Evolutionary conservation across 2,113 vertebrate genomes (phyloP).

Genomic region (Axis porcinus): DNA sequence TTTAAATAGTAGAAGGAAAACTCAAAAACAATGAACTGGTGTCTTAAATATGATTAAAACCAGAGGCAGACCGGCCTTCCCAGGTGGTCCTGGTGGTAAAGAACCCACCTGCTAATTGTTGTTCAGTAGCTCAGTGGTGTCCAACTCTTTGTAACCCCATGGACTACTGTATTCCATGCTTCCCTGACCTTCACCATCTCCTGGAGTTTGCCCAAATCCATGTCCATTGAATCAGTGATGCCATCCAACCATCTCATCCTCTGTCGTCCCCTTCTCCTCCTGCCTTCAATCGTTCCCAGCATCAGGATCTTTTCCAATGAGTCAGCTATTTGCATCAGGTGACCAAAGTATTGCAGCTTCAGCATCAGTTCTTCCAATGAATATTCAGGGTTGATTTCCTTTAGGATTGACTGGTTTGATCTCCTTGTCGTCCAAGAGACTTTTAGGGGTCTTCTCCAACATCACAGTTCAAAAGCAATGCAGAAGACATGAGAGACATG

Average conservation of each 20-base stretch:
- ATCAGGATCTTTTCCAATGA: background rate
- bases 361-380: background rate
- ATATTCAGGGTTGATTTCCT: background rate
- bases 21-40: background rate
- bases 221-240: background rate
- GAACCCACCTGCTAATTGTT: background rate
- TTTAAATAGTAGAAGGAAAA: background rate
- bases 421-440: background rate
- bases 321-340: background rate
- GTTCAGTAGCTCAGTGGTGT: background rate
- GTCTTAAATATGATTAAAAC: background rate
- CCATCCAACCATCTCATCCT: background rate
- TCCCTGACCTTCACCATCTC: background rate
- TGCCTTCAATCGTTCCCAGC: background rate
- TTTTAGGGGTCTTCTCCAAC: background rate
- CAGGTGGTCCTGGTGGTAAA: background rate
- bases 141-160: background rate
- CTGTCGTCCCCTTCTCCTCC: background rate
- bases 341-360: background rate
- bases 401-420: background rate
- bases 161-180: background rate
- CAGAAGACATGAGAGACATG: background rate
- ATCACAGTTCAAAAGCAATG: background rate
- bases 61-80: background rate
- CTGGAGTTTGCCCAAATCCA: background rate